phyloP scores from a whole-genome alignment of 2,797 vertebrate species.

The Sciurus carolinensis region DNA sequence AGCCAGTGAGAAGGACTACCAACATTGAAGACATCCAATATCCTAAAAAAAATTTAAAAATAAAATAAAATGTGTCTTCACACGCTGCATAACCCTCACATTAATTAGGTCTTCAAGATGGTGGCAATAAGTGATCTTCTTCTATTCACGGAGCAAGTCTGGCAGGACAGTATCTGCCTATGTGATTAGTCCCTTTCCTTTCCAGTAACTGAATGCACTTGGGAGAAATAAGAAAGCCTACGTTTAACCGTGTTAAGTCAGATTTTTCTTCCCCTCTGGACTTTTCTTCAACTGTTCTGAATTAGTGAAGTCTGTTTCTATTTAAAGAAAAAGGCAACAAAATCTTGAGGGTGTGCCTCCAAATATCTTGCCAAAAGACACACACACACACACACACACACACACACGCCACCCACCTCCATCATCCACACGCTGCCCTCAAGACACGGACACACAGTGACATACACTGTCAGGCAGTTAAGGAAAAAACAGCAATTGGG shows the following conservation, averaged over 20 bases:
- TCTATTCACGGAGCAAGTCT: neutral
- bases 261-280: constrained; percentile 70
- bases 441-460: constrained; percentile 46
- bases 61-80: neutral
- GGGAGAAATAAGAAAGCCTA: constrained; percentile 29
- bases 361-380: constrained; percentile 73
- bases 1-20: neutral
- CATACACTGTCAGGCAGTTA: constrained; percentile 38
- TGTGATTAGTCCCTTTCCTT: neutral
- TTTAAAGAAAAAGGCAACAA: constrained; percentile 83
- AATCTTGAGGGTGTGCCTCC: constrained; percentile 79
- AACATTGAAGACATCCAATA: neutral
- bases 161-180: neutral
- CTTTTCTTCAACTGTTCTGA: constrained; percentile 83
- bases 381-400: neutral
- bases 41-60: neutral
- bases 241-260: constrained; percentile 42
- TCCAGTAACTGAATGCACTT: constrained; percentile 46
- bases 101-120: constrained; percentile 22
- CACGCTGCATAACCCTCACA: neutral
- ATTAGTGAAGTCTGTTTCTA: constrained; percentile 84
- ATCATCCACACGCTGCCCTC: constrained; percentile 11
- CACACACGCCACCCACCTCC: neutral
- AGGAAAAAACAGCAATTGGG: constrained; percentile 62
- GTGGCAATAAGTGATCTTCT: neutral